These are phyloP conservation scores for Genyomyrus donnyi DNA, from an alignment of 2,113 vertebrate genomes.

Conservation along the genomic window DNA sequence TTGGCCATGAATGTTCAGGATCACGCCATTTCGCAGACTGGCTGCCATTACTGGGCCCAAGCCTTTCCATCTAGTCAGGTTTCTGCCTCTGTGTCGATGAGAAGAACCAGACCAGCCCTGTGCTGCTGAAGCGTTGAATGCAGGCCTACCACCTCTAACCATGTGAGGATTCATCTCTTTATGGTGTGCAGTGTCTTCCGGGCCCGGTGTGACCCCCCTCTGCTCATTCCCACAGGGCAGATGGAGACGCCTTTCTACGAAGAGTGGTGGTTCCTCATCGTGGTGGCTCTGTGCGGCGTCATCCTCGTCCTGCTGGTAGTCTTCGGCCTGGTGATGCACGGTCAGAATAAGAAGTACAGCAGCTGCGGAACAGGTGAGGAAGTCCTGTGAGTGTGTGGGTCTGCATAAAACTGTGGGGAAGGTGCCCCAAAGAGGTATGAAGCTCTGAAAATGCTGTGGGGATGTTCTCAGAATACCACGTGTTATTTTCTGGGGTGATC, in stretches of 20 bases:
- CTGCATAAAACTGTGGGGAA: neutral
- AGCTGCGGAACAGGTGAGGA: constrained; percentile 71
- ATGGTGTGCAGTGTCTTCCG: neutral
- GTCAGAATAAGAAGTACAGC: constrained; percentile 81
- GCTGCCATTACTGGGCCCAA: neutral
- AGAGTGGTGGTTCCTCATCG: constrained; percentile 96
- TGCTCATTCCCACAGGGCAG: constrained; percentile 60
- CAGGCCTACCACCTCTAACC: neutral
- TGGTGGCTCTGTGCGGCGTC: constrained; percentile 80
- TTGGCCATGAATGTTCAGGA: neutral
- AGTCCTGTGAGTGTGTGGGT: neutral
- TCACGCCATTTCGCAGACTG: neutral
- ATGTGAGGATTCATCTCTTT: neutral
- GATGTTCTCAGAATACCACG: neutral
- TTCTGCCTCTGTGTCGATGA: neutral
- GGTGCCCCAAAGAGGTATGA: neutral
- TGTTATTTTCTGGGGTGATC: neutral
- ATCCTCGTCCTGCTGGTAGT: constrained; percentile 79
- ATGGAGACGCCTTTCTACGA: constrained; percentile 81
- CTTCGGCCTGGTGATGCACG: constrained; percentile 75
- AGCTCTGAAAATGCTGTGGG: neutral
- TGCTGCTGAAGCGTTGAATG: neutral
- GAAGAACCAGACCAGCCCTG: neutral
- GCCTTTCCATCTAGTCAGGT: neutral
- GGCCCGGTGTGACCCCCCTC: neutral